Base-by-base conservation (phyloP, 2,113 vertebrate species). In the Ranitomeya variabilis region DNA sequence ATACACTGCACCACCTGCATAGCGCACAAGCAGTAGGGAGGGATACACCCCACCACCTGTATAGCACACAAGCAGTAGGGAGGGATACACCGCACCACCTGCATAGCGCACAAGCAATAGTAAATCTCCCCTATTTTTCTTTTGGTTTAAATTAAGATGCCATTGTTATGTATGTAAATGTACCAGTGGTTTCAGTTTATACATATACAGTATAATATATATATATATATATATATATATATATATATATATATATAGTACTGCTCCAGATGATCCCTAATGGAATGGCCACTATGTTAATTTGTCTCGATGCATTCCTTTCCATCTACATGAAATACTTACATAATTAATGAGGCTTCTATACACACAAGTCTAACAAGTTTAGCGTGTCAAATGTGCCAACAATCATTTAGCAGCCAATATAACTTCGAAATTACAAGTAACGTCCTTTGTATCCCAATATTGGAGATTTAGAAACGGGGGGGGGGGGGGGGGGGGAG, bases 301-400 rank as follows among this genome's bases (percentile, higher is more conserved):
- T 76, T 21, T 11, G 18, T 12, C 21, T 52, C 37, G 3, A 1
- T 21, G 21, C 18, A 76, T 76, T 76, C 73, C 73, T 76, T 18
- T 52, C 71, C 16, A 74, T 51, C 14, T 52, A 12, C 19, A 21
- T 51, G 21, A 76, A 76, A 76, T 76, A 76, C 18, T 76, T 76
- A 76, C 73, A 76, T 76, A 52, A 52, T 76, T 76, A 51, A 76
- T 76, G 73, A 76, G 73, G 73, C 16, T 76, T 16, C 45, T 45
- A 45, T 21, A 52, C 8, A 52, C 8, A 52, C 73, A 76, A 21
- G 73, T 21, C 37, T 76, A 76, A 52, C 73, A 76, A 76, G 73
- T 52, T 21, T 19, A 52, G 21, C 37, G 7, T 21, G 45, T 76
- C 45, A 51, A 21, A 8, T 52, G 6, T 21, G 52, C 73, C 18